These are phyloP conservation scores for Stratiomys singularior DNA, from an alignment of 2,888 invertebrate species.

Conservation along the genomic window DNA sequence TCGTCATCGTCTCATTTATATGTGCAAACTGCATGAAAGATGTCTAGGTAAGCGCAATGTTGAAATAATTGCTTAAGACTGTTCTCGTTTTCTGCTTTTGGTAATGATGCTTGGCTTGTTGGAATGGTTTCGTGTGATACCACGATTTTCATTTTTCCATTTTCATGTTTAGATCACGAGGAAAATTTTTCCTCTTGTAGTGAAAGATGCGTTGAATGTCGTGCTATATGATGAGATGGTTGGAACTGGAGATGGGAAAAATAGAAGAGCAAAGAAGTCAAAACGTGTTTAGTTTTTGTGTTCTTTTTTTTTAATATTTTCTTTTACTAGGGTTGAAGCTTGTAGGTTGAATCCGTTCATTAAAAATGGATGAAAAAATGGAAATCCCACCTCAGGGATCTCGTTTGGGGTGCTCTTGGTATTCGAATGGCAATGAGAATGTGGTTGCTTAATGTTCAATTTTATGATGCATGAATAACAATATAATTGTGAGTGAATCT, in stretches of 20 bases:
- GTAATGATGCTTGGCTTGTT: not conserved
- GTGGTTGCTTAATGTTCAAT: too few species aligned
- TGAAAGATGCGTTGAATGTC: not conserved
- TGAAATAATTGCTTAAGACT: not conserved
- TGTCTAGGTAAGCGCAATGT: slow-evolving; percentile 2
- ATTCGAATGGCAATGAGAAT: too few species aligned
- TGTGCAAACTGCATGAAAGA: not conserved
- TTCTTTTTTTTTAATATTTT: too few species aligned
- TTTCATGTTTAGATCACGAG: not conserved
- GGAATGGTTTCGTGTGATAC: not conserved
- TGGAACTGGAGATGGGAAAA: not conserved
- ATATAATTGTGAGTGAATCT: too few species aligned
- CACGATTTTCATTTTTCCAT: slow-evolving; percentile 26
- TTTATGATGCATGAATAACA: too few species aligned
- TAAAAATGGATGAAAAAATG: too few species aligned
- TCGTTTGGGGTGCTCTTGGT: too few species aligned
- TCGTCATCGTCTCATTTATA: too few species aligned
- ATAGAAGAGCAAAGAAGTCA: not conserved
- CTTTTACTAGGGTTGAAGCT: too few species aligned
- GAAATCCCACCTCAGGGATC: too few species aligned
- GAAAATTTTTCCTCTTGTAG: not conserved
- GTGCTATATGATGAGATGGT: not conserved
- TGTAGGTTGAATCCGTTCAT: too few species aligned
- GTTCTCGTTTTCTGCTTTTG: slow-evolving; percentile 7
- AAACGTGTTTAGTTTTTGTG: not conserved